A percentile compares a stretch with the other conserved stretches of the same genome.
These are phyloP conservation scores for Anthonomus grandis DNA, from an alignment of 1,140 invertebrate genomes.

Conservation along the genomic window DNA sequence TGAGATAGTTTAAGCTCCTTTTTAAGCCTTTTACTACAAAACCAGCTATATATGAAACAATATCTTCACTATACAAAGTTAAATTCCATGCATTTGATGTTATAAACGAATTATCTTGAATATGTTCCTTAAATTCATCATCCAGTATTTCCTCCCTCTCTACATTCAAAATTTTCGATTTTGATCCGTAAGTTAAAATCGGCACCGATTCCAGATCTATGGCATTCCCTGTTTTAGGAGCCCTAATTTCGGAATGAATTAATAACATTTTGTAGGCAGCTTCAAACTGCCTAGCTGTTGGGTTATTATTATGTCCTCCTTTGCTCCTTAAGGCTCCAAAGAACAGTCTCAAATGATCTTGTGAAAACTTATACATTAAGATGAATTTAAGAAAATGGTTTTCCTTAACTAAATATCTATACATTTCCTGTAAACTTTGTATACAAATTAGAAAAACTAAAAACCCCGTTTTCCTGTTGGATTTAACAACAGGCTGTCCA, in stretches of 20 bases:
- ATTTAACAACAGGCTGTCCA: conserved; percentile 15
- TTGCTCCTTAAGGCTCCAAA: conserved; percentile 38
- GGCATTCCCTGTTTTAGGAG: conserved; percentile 10
- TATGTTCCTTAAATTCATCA: conserved; percentile 9
- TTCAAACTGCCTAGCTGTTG: conserved; percentile 40
- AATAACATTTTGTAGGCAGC: conserved; percentile 28
- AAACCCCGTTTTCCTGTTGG: conserved; percentile 36
- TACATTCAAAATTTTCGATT: conserved; percentile 3
- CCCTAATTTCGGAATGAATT: conserved; percentile 19
- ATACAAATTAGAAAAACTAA: conserved; percentile 38
- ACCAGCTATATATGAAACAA: conserved; percentile 24
- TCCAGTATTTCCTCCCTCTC: conserved; percentile 1
- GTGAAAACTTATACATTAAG: conserved; percentile 44
- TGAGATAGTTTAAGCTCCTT: conserved; percentile 15
- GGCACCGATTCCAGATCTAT: conserved; percentile 8
- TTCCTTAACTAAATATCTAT: conserved; percentile 30
- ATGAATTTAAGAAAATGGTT: conserved; percentile 31
- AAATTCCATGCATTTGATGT: conserved; percentile 11
- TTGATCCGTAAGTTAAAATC: conserved; percentile 14
- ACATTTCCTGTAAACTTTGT: conserved; percentile 34
- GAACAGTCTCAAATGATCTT: conserved; percentile 48
- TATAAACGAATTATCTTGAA: conserved; percentile 9
- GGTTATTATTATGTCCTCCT: conserved; percentile 47
- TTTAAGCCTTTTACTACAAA: conserved; percentile 23
- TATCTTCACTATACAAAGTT: conserved; percentile 21